Conservation (phyloP, 2,888 invertebrate species). For the Holacanthella duospinosa region DNA sequence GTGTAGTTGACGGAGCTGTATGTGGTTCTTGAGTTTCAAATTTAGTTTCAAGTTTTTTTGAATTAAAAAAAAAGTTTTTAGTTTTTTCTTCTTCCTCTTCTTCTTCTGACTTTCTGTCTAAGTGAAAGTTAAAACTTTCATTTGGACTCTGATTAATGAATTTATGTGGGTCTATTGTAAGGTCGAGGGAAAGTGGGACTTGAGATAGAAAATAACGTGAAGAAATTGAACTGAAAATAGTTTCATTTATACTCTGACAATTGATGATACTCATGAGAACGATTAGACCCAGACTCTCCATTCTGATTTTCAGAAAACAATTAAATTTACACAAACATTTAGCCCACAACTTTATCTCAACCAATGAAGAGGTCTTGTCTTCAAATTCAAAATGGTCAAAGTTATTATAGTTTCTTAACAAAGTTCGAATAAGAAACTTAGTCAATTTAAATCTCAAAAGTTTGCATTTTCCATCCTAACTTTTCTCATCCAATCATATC, state of each 20-base stretch:
- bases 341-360: no score
- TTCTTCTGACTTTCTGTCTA: neutral
- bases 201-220: neutral
- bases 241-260: conserved; percentile 8
- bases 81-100: neutral
- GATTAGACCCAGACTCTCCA: conserved; percentile 2
- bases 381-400: no score
- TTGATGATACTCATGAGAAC: conserved; percentile 11
- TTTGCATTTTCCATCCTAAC: no score
- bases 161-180: neutral
- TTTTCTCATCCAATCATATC: no score
- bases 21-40: neutral
- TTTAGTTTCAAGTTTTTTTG: neutral
- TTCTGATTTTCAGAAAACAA: conserved; percentile 4
- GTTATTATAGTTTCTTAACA: no score
- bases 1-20: neutral
- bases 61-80: neutral
- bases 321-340: no score
- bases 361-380: no score
- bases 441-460: no score
- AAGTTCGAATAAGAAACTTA: no score
- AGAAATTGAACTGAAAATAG: neutral
- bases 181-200: neutral
- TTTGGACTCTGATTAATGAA: neutral
- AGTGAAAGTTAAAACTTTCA: neutral